A percentile compares a stretch with the other conserved stretches of the same genome.
Evolutionary conservation across 2,888 invertebrate species (phyloP).

Genomic region (Arrhopalites spinosus): DNA sequence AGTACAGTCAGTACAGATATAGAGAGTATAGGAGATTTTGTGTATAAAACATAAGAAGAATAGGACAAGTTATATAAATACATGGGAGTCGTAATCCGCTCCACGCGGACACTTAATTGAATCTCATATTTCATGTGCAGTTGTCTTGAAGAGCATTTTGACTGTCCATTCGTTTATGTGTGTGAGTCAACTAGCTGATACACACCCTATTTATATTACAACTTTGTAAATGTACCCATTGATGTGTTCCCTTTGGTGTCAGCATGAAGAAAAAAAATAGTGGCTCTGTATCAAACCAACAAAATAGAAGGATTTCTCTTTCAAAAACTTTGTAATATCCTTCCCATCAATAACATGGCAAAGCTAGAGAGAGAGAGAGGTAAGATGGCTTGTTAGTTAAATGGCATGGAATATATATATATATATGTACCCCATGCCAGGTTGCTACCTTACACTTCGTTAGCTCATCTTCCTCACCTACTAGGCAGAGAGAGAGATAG

Average conservation of each 20-base stretch:
- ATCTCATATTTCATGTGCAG: constrained; percentile 43
- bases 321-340: neutral
- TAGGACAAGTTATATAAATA: too few relatives aligned
- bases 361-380: neutral
- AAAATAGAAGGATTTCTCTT: too few relatives aligned
- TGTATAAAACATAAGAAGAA: too few relatives aligned
- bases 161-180: constrained; percentile 24
- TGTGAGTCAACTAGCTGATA: constrained; percentile 25
- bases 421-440: constrained; percentile 28
- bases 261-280: constrained; percentile 26
- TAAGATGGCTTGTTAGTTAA: too few relatives aligned
- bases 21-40: too few relatives aligned
- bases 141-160: constrained; percentile 15
- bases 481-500: too few relatives aligned
- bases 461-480: constrained; percentile 32
- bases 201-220: constrained; percentile 26
- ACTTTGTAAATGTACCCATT: constrained; percentile 28
- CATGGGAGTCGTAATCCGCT: constrained; percentile 9
- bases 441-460: constrained; percentile 40
- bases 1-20: too few relatives aligned
- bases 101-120: constrained; percentile 40
- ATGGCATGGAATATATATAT: too few relatives aligned
- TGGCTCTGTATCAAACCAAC: too few relatives aligned
- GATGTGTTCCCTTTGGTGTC: constrained; percentile 5
- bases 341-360: neutral